Evolutionary conservation across 2,113 vertebrate species (phyloP).

Genomic region (Urocynchramus pylzowi): DNA sequence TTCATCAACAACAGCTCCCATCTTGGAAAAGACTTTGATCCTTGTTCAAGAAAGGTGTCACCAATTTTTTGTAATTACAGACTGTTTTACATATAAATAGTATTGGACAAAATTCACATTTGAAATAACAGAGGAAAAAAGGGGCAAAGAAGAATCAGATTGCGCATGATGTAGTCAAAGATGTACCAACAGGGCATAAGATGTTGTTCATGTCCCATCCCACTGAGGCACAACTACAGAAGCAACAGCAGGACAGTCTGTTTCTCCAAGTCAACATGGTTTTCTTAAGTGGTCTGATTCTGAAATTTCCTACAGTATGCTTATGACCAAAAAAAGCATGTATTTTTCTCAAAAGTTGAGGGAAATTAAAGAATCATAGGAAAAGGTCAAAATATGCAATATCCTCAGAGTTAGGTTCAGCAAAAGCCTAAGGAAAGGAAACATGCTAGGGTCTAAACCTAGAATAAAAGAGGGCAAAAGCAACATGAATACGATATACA

Average conservation of each 20-base stretch:
- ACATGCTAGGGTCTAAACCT: background rate
- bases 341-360: background rate
- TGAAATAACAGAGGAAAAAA: background rate
- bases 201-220: background rate
- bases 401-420: background rate
- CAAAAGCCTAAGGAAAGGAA: background rate
- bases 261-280: background rate
- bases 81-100: background rate
- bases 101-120: background rate
- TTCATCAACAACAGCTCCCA: background rate
- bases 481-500: background rate
- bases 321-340: background rate
- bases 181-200: rapidly evolving
- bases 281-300: background rate
- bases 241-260: background rate
- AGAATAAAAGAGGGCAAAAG: background rate
- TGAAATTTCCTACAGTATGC: background rate
- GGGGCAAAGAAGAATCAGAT: background rate
- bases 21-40: background rate
- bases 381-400: background rate
- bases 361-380: background rate
- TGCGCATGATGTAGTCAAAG: background rate
- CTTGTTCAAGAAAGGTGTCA: background rate
- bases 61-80: background rate
- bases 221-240: background rate